Evolutionary conservation across 2,797 vertebrate genomes (phyloP).

Genomic region (Thaleichthys pacificus): DNA sequence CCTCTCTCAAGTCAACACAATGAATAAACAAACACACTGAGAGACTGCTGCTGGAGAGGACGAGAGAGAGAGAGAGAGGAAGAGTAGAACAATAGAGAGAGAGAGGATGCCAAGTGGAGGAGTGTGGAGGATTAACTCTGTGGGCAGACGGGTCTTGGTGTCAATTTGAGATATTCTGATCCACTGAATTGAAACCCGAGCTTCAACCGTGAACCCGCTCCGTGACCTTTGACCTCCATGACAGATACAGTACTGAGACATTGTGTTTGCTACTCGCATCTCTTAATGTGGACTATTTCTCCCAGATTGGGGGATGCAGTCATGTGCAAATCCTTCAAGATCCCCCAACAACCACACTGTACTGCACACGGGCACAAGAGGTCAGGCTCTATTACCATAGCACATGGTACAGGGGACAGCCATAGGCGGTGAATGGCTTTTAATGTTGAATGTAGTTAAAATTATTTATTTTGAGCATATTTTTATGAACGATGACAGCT

Average conservation of each 20-base stretch:
- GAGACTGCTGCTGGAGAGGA: conserved; percentile 66
- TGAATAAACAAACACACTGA: conserved; percentile 80
- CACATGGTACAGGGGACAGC: no score
- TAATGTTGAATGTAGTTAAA: no score
- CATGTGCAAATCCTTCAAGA: no score
- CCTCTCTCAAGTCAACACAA: conserved; percentile 75
- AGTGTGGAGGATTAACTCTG: conserved; percentile 75
- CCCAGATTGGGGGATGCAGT: no score
- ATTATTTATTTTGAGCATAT: no score
- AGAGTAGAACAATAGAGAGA: conserved; percentile 24
- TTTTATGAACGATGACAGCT: no score
- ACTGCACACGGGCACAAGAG: no score
- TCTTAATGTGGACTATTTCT: no score
- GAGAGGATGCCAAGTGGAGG: conserved; percentile 25
- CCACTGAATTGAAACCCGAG: conserved; percentile 72
- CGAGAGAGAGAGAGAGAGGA: conserved; percentile 70
- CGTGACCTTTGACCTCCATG: conserved; percentile 68
- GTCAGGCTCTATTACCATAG: no score
- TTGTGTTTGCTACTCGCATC: no score
- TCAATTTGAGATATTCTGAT: conserved; percentile 81
- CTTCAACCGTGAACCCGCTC: conserved; percentile 70
- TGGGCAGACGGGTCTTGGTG: conserved; percentile 78
- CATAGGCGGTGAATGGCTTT: no score
- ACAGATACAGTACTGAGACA: conserved; percentile 60
- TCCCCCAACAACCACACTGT: no score